Evolutionary conservation across 2,113 vertebrate genomes (phyloP), one percentile per base, ranked within the genome.

Genomic region (Elachura formosa): DNA sequence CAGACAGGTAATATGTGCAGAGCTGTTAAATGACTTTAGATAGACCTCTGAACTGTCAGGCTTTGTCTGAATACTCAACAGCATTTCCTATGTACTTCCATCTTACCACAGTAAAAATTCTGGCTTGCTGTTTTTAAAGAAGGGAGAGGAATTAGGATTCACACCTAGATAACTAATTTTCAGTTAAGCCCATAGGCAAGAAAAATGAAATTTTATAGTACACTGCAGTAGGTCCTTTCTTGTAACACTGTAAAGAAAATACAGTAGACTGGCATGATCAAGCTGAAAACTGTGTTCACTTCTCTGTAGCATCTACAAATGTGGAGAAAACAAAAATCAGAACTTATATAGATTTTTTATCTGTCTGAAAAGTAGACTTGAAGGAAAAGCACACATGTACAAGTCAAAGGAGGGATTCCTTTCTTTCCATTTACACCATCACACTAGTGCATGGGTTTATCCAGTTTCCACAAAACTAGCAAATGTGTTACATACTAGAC

Each of bases 1-100:
- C 59, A 77, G 36, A 16, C 0, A 0, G 18, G 22, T 13, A 43
- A 7, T 33, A 17, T 4, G 3, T 22, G 26, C 25, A 67, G 51
- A 87, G 13, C 25, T 84, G 28, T n/a, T 55, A 31, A 15, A 14
- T 38, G 29, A 25, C n/a, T 93, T 74, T 43, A 55, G 51, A 31
- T 2, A 55, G 11, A 82, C 10, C 7, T 66, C 31, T 66, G 69
- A 56, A 49, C 19, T 28, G 16, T 20, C 61, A 87, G 56, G 18
- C 14, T 67, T 66, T 54, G 20, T 9, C 62, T 54, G 15, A 31
- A 28, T 11, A 68, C 14, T 26, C 34, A 86, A 45, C 11, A 64
- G 11, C 26, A 62, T 54, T 80, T 86, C 25, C 9, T 77, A 21
- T 38, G 9, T 4, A 0, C 7, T 51, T 46, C 21, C 10, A 46